Percentiles rank a stretch among this genome's conserved stretches.
Conservation (phyloP, 1,140 invertebrate genomes). For the Lucilia cuprina region DNA sequence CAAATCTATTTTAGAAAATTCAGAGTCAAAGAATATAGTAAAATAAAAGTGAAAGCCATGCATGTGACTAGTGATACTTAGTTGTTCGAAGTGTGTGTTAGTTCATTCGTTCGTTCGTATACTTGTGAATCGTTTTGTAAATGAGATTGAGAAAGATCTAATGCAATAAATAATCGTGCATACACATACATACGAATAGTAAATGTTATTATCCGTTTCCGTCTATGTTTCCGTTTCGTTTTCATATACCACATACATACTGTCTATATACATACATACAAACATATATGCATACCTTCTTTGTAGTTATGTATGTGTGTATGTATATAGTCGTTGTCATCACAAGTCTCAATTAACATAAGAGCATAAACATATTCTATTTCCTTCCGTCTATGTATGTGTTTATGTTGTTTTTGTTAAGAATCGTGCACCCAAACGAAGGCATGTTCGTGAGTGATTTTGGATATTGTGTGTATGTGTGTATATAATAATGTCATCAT, state of each 20-base stretch:
- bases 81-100: background rate
- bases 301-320: no score
- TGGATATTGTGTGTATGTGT: background rate
- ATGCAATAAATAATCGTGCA: background rate
- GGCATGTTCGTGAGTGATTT: no score
- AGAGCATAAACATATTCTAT: no score
- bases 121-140: background rate
- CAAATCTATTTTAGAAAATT: conserved; percentile 1
- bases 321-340: no score
- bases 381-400: no score
- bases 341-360: no score
- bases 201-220: conserved; percentile 12
- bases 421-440: no score
- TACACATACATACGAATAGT: background rate
- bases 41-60: background rate
- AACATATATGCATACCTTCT: background rate
- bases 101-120: background rate
- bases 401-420: no score
- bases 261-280: background rate
- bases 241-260: background rate
- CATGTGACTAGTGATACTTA: background rate
- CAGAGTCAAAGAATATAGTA: background rate
- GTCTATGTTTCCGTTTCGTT: conserved; percentile 19
- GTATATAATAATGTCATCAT: background rate
- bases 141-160: background rate